Evolutionary conservation across 2,888 invertebrate species (phyloP).

Genomic region (Nomada goodeniana): DNA sequence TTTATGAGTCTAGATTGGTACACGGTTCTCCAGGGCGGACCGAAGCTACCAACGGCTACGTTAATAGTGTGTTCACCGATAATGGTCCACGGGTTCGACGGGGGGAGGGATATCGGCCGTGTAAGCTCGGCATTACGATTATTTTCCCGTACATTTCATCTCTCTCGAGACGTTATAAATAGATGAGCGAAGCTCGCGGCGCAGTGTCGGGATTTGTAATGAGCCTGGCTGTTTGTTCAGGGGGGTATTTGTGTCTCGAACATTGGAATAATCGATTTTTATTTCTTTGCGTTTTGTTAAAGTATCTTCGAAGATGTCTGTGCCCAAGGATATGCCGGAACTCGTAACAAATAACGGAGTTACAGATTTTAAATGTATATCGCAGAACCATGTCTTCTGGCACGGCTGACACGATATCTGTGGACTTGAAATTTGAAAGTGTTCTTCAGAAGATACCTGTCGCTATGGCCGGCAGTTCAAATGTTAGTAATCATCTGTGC

Average conservation of each 20-base stretch:
- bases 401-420: too few relatives aligned
- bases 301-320: too few relatives aligned
- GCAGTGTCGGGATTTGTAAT: slow-evolving; percentile 24
- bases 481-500: too few relatives aligned
- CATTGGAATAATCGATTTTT: background rate
- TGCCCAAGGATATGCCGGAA: background rate
- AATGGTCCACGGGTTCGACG: slow-evolving; percentile 69
- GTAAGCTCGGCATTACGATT: slow-evolving; percentile 44
- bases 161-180: slow-evolving; percentile 13
- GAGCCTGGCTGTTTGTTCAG: slow-evolving; percentile 27
- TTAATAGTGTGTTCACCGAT: slow-evolving; percentile 79
- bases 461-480: too few relatives aligned
- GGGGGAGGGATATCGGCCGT: slow-evolving; percentile 44
- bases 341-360: too few relatives aligned
- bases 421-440: too few relatives aligned
- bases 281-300: background rate
- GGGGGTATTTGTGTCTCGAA: background rate
- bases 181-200: slow-evolving; percentile 13
- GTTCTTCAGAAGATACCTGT: too few relatives aligned
- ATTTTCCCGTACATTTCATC: slow-evolving; percentile 51
- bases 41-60: slow-evolving; percentile 56
- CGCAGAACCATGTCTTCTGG: too few relatives aligned
- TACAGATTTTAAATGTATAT: too few relatives aligned
- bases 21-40: slow-evolving; percentile 54
- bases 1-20: slow-evolving; percentile 80